Evolutionary conservation across 2,888 invertebrate genomes (phyloP).

Genomic region (Atrina japonica): DNA sequence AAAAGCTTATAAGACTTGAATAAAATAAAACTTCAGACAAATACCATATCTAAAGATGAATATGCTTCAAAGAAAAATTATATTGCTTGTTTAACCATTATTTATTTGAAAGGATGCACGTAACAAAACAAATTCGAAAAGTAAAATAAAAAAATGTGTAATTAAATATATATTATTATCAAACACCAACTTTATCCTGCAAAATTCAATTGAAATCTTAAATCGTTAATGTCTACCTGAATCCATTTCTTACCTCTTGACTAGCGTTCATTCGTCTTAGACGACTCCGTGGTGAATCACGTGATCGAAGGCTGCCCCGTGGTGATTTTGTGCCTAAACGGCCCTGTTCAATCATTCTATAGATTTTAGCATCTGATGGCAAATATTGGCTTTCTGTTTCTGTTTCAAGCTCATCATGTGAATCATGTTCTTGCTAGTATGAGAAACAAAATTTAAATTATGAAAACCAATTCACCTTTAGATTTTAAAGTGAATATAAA

Average conservation of each 20-base stretch:
- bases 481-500: background rate
- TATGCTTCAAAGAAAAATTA: background rate
- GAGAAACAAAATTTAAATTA: background rate
- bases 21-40: no score
- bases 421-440: constrained; percentile 61
- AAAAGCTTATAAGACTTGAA: background rate
- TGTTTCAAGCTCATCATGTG: constrained; percentile 74
- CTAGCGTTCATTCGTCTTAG: constrained; percentile 22
- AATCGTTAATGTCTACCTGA: no score
- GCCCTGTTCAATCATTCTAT: constrained; percentile 43
- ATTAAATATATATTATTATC: no score
- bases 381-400: constrained; percentile 61
- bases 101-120: no score
- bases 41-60: background rate
- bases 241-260: constrained; percentile 54
- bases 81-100: background rate
- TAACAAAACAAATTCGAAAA: no score
- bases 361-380: constrained; percentile 47
- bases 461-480: background rate
- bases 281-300: constrained; percentile 33
- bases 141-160: no score
- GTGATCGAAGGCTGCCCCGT: constrained; percentile 60
- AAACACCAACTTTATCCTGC: no score
- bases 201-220: no score
- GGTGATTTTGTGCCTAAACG: constrained; percentile 59